Evolutionary conservation across 1,140 invertebrate genomes (phyloP).

Genomic region (Saccostrea cuccullata): DNA sequence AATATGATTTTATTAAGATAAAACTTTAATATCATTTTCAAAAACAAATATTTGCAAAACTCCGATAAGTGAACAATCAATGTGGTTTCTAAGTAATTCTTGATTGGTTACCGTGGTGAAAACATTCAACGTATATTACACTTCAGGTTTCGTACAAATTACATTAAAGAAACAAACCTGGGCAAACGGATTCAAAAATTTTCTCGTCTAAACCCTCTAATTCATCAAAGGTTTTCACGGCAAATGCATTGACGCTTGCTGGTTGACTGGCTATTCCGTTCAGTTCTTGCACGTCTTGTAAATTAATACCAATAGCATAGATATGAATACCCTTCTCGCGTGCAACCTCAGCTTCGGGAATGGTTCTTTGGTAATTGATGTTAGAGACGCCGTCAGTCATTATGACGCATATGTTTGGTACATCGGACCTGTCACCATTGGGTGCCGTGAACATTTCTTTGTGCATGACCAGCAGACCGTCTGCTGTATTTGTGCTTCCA

Average conservation of each 20-base stretch:
- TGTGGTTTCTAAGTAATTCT: too few relatives aligned
- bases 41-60: too few relatives aligned
- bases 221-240: slow-evolving; percentile 63
- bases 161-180: slow-evolving; percentile 44
- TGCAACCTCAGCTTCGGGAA: slow-evolving; percentile 57
- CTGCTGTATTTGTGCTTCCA: slow-evolving; percentile 63
- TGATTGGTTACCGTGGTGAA: too few relatives aligned
- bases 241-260: slow-evolving; percentile 61
- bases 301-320: slow-evolving; percentile 61
- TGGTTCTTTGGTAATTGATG: slow-evolving; percentile 58
- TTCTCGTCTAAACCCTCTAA: slow-evolving; percentile 55
- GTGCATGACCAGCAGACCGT: slow-evolving; percentile 56
- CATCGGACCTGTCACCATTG: slow-evolving; percentile 58
- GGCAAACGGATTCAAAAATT: slow-evolving; percentile 59
- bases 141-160: too few relatives aligned
- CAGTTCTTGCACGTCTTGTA: slow-evolving; percentile 57
- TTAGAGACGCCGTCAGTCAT: slow-evolving; percentile 68
- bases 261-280: slow-evolving; percentile 63
- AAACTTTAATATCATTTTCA: too few relatives aligned
- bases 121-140: too few relatives aligned
- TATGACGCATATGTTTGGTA: slow-evolving; percentile 61
- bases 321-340: slow-evolving; percentile 55
- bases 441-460: slow-evolving; percentile 49
- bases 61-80: too few relatives aligned
- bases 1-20: too few relatives aligned